Evolutionary conservation across 2,888 invertebrate species (phyloP), one percentile per base, ranked within the genome.

Genomic region (Hirtodrosophila trivittata): DNA sequence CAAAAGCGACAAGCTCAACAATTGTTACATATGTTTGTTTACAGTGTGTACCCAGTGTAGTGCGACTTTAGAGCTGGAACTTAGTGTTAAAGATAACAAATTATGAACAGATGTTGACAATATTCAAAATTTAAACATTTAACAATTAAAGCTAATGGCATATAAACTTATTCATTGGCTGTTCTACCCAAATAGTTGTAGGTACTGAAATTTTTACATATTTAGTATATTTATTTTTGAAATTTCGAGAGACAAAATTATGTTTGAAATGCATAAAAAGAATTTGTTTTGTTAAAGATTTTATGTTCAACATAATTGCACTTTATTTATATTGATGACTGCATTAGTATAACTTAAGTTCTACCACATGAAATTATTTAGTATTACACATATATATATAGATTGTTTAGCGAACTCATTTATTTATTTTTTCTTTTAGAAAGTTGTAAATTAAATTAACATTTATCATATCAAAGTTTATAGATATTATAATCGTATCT

Each of bases 251-350:
- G n/a, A n/a, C n/a, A n/a, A n/a, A n/a, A n/a, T n/a, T n/a, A n/a
- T n/a, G n/a, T n/a, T n/a, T n/a, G 28, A 28, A 28, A 28, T 9
- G 28, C n/a, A 7, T 21, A 21, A 21, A 38, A 13, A 30, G 16
- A 7, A 12, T 42, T 45, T 41, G 8, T 33, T 47, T 59, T 52
- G 54, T 62, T 64, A 64, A 21, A 9, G 16, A 45, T 45, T 38
- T 71, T 41, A 21, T 38, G 14, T 54, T 70, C 14, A 75, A 75
- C 72, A 78, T 75, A 49, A 75, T 78, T 78, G 80, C 86, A 78
- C 75, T 85, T 78, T 78, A 83, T 86, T 81, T 58, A 51, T 78
- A 65, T 65, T 21, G 2, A 3, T 86, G 86, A 86, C 86, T 78
- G 67, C 52, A 78, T 78, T 86, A 86, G 77, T 86, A 66, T 25